phyloP scores from a whole-genome alignment of 2,113 vertebrate species.

The Pseudonaja textilis region DNA sequence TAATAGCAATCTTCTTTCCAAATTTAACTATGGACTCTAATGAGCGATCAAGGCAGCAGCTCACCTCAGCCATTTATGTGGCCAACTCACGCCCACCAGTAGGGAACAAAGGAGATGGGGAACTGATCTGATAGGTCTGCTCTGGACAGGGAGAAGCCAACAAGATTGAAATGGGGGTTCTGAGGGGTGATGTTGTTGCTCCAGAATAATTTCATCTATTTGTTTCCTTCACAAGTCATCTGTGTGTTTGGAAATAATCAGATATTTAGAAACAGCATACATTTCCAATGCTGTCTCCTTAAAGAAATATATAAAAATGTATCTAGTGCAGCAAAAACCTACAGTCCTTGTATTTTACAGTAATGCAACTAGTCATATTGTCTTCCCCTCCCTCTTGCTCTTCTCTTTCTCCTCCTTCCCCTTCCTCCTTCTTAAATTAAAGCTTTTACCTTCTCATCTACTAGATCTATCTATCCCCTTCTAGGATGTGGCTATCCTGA shows the following conservation, averaged over 20 bases:
- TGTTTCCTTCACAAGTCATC: neutral
- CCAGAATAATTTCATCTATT: neutral
- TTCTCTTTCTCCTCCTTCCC: neutral
- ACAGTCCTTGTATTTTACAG: neutral
- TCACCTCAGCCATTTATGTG: slow-evolving; percentile 8
- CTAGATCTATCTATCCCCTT: neutral
- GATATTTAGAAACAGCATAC: neutral
- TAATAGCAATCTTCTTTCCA: slow-evolving; percentile 16
- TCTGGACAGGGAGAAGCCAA: neutral
- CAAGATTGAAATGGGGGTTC: neutral
- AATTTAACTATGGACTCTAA: slow-evolving; percentile 24
- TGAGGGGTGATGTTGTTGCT: too few species aligned
- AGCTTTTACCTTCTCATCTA: neutral
- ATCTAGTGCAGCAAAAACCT: neutral
- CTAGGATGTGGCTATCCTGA: neutral
- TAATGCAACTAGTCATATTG: neutral
- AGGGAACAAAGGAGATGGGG: neutral
- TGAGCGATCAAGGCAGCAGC: slow-evolving; percentile 10
- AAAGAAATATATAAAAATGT: neutral
- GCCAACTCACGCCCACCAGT: neutral
- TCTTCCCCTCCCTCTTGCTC: neutral
- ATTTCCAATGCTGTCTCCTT: neutral
- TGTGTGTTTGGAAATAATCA: neutral
- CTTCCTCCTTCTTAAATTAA: neutral
- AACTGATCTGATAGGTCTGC: neutral